Conservation (phyloP, 1,140 invertebrate species). For the Homalodisca vitripennis region DNA sequence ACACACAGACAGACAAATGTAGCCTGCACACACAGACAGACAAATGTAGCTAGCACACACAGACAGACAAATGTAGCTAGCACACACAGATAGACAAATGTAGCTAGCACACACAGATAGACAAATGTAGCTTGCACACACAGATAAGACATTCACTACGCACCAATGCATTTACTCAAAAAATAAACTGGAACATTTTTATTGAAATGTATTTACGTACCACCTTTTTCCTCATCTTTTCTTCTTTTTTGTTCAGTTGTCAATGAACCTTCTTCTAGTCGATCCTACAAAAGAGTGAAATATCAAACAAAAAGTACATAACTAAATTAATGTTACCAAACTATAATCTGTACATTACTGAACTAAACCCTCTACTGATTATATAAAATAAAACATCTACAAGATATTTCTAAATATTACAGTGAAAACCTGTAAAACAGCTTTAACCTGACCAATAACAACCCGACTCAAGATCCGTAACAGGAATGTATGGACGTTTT, state of each 20-base stretch:
- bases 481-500: no score
- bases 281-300: conserved; percentile 14
- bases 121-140: neutral
- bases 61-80: neutral
- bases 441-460: neutral
- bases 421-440: neutral
- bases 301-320: neutral
- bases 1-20: no score
- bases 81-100: neutral
- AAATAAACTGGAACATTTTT: neutral
- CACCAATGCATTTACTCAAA: neutral
- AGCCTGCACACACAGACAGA: no score
- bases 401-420: neutral
- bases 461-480: no score
- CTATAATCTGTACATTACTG: neutral
- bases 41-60: neutral
- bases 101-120: neutral
- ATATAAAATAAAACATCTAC: neutral
- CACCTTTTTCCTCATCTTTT: conserved; percentile 30
- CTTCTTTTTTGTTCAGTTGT: conserved; percentile 28
- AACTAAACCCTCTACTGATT: neutral
- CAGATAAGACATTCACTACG: neutral
- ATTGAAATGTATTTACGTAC: neutral
- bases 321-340: neutral
- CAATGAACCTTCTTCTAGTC: conserved; percentile 13